Conservation (phyloP, 2,113 vertebrate genomes). For the Ptyas mucosa region DNA sequence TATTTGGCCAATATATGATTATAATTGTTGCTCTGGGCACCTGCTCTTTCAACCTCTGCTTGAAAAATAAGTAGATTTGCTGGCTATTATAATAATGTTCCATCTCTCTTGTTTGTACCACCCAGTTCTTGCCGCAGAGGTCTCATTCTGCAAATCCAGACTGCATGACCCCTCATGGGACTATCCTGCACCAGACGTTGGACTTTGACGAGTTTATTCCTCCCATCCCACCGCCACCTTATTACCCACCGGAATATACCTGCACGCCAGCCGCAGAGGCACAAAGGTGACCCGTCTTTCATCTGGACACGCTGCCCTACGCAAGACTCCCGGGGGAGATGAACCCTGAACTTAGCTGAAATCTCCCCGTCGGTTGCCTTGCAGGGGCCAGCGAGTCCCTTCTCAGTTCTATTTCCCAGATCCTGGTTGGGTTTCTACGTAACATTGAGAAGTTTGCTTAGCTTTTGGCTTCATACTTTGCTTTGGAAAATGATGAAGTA, state of each 20-base stretch:
- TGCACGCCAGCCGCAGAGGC: slow-evolving; percentile 85
- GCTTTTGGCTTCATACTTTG: neutral
- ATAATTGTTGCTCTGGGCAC: neutral
- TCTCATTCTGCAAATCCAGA: slow-evolving; percentile 77
- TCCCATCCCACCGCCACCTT: slow-evolving; percentile 92
- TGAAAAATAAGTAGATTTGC: neutral
- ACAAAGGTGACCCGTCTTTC: slow-evolving; percentile 75
- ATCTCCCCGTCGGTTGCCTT: neutral
- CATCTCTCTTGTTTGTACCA: slow-evolving; percentile 29
- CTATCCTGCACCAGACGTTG: slow-evolving; percentile 88
- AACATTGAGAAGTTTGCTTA: neutral
- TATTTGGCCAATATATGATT: neutral
- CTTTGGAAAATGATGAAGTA: neutral
- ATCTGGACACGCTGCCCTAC: neutral
- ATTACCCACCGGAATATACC: slow-evolving; percentile 95
- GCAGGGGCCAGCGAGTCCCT: neutral
- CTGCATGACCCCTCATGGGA: slow-evolving; percentile 89
- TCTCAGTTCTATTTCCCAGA: neutral
- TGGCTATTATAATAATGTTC: neutral
- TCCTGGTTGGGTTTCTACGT: neutral
- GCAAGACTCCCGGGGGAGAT: neutral
- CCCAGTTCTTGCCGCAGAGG: slow-evolving; percentile 93
- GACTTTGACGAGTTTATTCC: slow-evolving; percentile 97
- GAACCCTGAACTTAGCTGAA: neutral
- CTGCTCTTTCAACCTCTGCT: neutral